A percentile compares a stretch with the other conserved stretches of the same genome.
Evolutionary conservation across 2,797 vertebrate genomes (phyloP).

Genomic region (Anomalospiza imberbis): DNA sequence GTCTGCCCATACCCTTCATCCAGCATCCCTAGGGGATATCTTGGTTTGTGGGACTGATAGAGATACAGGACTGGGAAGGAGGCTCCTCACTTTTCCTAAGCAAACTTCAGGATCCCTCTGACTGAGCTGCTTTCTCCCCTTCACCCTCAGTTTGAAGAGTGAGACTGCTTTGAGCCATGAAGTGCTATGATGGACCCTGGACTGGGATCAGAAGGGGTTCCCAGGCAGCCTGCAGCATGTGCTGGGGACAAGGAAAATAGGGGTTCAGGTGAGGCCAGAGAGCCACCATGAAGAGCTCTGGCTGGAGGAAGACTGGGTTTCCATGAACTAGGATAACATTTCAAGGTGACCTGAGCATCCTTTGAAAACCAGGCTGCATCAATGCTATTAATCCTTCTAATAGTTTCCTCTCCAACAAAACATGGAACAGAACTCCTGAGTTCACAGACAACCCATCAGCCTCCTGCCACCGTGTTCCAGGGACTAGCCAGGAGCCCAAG

Average conservation of each 20-base stretch:
- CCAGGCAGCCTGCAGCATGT: not conserved
- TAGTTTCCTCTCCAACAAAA: not conserved
- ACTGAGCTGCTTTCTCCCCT: not conserved
- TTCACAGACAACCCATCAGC: not conserved
- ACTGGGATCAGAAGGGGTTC: not conserved
- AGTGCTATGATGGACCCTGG: not conserved
- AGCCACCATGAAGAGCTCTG: not conserved
- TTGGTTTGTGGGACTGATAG: not conserved
- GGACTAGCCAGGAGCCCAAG: not conserved
- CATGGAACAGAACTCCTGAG: not conserved
- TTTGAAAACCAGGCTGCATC: not conserved
- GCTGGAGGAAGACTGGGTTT: not conserved
- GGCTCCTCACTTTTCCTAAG: not conserved
- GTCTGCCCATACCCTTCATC: not conserved
- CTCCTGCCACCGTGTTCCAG: not conserved
- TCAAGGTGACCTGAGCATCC: slow-evolving; percentile 6
- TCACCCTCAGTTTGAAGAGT: not conserved
- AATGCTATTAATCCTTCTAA: not conserved
- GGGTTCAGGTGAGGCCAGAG: not conserved
- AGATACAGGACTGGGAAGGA: not conserved
- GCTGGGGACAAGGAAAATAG: not conserved
- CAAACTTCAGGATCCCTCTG: not conserved
- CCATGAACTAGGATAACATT: not conserved
- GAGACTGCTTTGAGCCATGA: not conserved
- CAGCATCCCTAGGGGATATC: not conserved